Percentiles rank a stretch among this genome's conserved stretches.
Evolutionary conservation across 2,113 vertebrate genomes (phyloP).

Genomic region (Tichodroma muraria): DNA sequence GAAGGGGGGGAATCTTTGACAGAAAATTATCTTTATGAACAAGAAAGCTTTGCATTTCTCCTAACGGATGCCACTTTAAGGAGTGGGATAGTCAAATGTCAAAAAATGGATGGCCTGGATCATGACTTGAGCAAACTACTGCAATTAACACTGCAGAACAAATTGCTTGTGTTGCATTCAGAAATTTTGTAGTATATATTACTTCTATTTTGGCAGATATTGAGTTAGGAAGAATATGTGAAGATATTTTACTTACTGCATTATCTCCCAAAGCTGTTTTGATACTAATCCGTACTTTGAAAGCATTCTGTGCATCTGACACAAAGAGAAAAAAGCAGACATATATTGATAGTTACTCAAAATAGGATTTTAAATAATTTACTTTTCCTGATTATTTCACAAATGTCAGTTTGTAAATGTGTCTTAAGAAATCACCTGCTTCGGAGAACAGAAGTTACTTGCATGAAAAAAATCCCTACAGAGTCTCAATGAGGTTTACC

Average conservation of each 20-base stretch:
- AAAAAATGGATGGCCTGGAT: background rate
- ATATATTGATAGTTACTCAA: background rate
- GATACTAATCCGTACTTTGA: conserved; percentile 91
- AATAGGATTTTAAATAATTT: background rate
- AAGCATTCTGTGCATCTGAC: conserved; percentile 76
- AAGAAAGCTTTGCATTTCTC: background rate
- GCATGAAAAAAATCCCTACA: background rate
- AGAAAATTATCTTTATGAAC: background rate
- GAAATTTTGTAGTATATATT: background rate
- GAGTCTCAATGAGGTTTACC: background rate
- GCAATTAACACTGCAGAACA: background rate
- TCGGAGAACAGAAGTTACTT: background rate
- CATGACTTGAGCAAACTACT: background rate
- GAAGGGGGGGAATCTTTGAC: background rate
- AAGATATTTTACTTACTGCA: conserved; percentile 78
- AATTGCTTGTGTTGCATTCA: background rate
- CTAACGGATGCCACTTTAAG: background rate
- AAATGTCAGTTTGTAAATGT: background rate
- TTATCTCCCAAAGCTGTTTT: conserved; percentile 82
- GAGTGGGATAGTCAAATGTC: background rate
- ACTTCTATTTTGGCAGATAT: background rate
- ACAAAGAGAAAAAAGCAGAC: conserved; percentile 47
- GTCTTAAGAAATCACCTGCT: background rate
- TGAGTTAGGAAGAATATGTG: background rate
- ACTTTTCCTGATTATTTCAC: background rate